These are phyloP conservation scores for Chloebia gouldiae DNA, from an alignment of 2,113 vertebrate genomes.

Conservation along the genomic window DNA sequence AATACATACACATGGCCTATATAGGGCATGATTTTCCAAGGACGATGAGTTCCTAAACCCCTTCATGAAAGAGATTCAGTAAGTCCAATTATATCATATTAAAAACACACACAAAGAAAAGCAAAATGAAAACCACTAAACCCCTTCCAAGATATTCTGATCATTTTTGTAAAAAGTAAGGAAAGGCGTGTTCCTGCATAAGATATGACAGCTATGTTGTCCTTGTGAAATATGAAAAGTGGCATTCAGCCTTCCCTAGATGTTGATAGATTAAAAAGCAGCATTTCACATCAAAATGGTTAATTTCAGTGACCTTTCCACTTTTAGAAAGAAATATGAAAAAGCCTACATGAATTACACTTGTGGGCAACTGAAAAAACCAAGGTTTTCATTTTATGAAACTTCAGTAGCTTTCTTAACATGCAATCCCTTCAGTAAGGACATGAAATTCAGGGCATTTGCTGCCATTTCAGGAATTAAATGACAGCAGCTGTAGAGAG, in stretches of 20 bases:
- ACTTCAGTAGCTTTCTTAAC: background rate
- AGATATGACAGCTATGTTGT: background rate
- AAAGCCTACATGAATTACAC: background rate
- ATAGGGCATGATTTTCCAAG: background rate
- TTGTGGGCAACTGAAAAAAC: background rate
- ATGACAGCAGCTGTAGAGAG: background rate
- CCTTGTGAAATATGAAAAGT: background rate
- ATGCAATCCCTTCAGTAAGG: background rate
- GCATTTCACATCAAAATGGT: background rate
- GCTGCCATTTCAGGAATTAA: background rate
- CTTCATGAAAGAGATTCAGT: background rate
- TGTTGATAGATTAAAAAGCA: background rate
- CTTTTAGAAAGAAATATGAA: background rate
- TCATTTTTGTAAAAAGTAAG: background rate
- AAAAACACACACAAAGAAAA: background rate
- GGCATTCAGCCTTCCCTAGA: background rate
- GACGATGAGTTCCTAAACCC: background rate
- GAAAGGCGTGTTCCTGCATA: background rate
- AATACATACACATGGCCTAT: background rate
- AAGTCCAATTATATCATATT: background rate
- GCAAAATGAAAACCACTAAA: background rate
- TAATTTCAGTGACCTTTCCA: conserved; percentile 6
- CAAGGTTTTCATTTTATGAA: background rate
- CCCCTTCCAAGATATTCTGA: background rate
- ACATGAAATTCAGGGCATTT: background rate